Conservation (phyloP, 2,888 invertebrate genomes). For the Acanthosepion lycidas region DNA sequence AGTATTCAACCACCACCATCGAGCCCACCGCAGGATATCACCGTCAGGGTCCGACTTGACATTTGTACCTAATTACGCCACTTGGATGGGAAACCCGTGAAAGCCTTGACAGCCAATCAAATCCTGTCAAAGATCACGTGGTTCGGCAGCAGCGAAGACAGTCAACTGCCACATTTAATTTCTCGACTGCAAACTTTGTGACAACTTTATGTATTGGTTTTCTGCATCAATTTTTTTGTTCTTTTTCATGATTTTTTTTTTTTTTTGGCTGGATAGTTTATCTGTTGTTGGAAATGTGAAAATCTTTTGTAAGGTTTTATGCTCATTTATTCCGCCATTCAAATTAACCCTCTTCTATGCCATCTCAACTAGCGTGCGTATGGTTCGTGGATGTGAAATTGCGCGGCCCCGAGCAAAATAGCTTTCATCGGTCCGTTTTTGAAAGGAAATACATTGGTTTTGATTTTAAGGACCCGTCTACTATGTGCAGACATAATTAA, state of each 20-base stretch:
- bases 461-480: neutral
- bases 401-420: neutral
- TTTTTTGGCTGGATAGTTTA: neutral
- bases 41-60: constrained; percentile 33
- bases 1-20: neutral
- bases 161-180: constrained; percentile 1
- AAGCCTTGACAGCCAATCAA: neutral
- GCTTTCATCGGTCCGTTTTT: neutral
- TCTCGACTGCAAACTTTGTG: neutral
- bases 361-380: neutral
- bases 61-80: constrained; percentile 33
- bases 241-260: neutral
- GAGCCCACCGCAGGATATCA: neutral
- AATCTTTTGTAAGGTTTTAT: neutral
- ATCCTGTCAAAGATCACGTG: neutral
- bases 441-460: neutral
- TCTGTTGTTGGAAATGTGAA: neutral
- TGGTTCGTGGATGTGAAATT: neutral
- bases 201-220: neutral
- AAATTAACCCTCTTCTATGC: neutral
- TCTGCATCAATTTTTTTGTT: neutral
- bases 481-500: no score
- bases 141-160: neutral
- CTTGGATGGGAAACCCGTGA: constrained; percentile 4
- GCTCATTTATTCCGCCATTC: neutral